phyloP scores from a whole-genome alignment of 2,113 vertebrate genomes.

The Anolis carolinensis region DNA sequence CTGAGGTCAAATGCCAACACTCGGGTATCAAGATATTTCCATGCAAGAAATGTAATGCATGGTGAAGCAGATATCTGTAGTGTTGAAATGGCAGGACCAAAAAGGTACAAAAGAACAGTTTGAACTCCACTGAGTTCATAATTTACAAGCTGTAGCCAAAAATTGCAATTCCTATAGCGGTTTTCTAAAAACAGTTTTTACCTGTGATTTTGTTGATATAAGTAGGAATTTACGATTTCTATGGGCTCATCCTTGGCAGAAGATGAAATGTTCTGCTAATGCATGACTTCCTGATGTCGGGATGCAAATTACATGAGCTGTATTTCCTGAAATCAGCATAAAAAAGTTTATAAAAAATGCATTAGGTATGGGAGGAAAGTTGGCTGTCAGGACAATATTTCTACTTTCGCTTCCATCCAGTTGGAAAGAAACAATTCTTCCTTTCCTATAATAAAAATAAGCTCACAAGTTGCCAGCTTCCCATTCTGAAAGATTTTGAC shows the following conservation, averaged over 20 bases:
- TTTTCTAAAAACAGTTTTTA: constrained; percentile 15
- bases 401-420: constrained; percentile 55
- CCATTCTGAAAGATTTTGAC: constrained; percentile 19
- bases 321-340: constrained; percentile 63
- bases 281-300: constrained; percentile 40
- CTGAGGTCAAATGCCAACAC: too few relatives aligned
- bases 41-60: too few relatives aligned
- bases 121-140: neutral
- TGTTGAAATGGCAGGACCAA: neutral
- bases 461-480: constrained; percentile 15
- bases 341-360: constrained; percentile 48
- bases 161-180: constrained; percentile 17
- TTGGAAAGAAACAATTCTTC: constrained; percentile 52
- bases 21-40: too few relatives aligned
- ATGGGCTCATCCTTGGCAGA: neutral
- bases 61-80: neutral
- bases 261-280: constrained; percentile 45
- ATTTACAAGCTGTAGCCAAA: constrained; percentile 22
- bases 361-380: constrained; percentile 55
- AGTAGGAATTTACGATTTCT: constrained; percentile 29
- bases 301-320: constrained; percentile 53
- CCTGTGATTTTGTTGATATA: constrained; percentile 20
- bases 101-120: neutral
- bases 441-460: constrained; percentile 14
- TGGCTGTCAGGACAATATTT: constrained; percentile 55